Evolutionary conservation across 2,113 vertebrate genomes (phyloP), one percentile per base, ranked within the genome.

Genomic region (Cercopithecus mona): DNA sequence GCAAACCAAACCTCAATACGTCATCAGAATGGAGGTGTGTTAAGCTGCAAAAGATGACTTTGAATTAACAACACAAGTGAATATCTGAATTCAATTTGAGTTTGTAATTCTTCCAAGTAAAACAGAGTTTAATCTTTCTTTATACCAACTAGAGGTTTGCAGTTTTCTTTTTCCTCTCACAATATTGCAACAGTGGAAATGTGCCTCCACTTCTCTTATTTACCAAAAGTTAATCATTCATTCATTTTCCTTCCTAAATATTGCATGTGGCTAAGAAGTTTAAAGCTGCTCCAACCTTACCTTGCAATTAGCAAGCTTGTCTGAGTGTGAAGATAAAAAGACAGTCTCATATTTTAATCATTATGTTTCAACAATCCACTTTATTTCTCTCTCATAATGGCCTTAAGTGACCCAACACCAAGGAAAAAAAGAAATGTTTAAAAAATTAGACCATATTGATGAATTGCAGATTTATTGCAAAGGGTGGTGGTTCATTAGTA

Each of bases 221-320:
- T 94, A 97, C 97, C 97, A 93, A 78, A 95, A 98, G 97, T 95
- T 97, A 97, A 94, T 94, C 93, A 93, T 70, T 96, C 93, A 72
- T 94, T 97, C 90, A 72, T 92, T 98, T 93, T 48, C 61, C 96
- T 97, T 98, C 95, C 98, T 98, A 98, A 97, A 98, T 98, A 98
- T 97, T 96, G 76, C 96, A 97, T 90, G 94, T 68, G 80, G 59
- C 90, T 96, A 83, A 93, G 97, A 96, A 98, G 97, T 55, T 96
- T 97, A 98, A 97, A 98, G 76, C 61, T 91, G n/a, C 87, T 76
- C 38, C 97, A 95, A 72, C 92, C 96, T 97, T 85, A 50, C 57
- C 30, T 90, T 70, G 83, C 96, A 94, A 45, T 95, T 93, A 98
- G 98, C 90, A 97, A 95, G 88, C 92, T 87, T 72, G 4, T 98